Percentiles rank a stretch among this genome's conserved stretches.
These are phyloP conservation scores for Unio delphinus DNA, from an alignment of 2,888 invertebrate genomes.

Conservation along the genomic window DNA sequence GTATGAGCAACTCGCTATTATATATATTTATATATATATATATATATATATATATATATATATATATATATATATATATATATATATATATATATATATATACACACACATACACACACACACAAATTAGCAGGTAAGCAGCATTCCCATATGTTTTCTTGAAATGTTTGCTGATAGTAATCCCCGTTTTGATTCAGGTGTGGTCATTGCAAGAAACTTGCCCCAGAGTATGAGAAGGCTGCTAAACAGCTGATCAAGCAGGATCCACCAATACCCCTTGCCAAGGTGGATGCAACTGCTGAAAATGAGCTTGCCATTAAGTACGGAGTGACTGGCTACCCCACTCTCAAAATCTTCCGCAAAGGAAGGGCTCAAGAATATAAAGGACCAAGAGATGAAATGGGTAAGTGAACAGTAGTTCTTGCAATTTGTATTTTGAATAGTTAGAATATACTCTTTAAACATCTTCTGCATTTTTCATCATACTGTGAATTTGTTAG, in stretches of 20 bases:
- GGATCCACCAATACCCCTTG: slow-evolving; percentile 72
- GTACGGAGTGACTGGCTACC: slow-evolving; percentile 74
- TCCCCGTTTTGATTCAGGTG: slow-evolving; percentile 66
- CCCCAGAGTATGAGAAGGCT: slow-evolving; percentile 75
- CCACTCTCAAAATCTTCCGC: slow-evolving; percentile 75
- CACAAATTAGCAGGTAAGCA: too few relatives aligned
- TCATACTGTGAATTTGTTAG: background rate
- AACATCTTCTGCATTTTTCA: background rate
- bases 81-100: too few relatives aligned
- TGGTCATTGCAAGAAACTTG: slow-evolving; percentile 74
- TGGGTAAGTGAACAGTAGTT: slow-evolving; percentile 55
- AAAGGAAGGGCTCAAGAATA: slow-evolving; percentile 72
- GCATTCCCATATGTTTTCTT: too few relatives aligned
- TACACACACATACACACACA: too few relatives aligned
- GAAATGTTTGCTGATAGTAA: too few relatives aligned
- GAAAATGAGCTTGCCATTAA: slow-evolving; percentile 72
- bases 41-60: too few relatives aligned
- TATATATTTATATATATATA: too few relatives aligned
- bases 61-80: too few relatives aligned
- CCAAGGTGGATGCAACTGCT: slow-evolving; percentile 75
- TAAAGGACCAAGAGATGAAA: slow-evolving; percentile 72
- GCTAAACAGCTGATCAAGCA: slow-evolving; percentile 70
- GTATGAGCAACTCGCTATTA: too few relatives aligned
- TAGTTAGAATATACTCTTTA: background rate
- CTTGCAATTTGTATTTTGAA: background rate